Conservation (phyloP, 2,797 vertebrate genomes). For the Knipowitschia caucasica region DNA sequence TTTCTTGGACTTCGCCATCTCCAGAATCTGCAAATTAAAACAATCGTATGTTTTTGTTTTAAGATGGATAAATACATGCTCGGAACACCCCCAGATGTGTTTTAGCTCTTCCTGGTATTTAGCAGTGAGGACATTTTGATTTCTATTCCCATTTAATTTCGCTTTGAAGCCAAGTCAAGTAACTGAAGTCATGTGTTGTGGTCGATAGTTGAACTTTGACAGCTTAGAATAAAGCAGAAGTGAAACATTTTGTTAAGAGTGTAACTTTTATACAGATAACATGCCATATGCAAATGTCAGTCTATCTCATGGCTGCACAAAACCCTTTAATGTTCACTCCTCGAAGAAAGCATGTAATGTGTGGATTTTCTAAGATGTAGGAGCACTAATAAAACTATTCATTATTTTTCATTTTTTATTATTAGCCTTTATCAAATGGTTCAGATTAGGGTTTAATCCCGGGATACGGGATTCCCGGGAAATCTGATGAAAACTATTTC, state of each 20-base stretch:
- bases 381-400: too few relatives aligned
- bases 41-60: constrained; percentile 2
- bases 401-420: too few relatives aligned
- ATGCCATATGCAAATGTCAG: constrained; percentile 1
- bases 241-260: constrained; percentile 21
- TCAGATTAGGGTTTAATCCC: too few relatives aligned
- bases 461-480: too few relatives aligned
- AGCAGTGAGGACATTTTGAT: not conserved
- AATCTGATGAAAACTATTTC: too few relatives aligned
- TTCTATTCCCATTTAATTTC: not conserved
- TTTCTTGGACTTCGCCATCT: not conserved
- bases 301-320: not conserved
- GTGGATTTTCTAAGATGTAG: too few relatives aligned
- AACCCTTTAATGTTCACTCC: not conserved
- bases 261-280: constrained; percentile 6
- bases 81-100: constrained; percentile 7
- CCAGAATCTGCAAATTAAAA: constrained; percentile 14
- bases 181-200: not conserved
- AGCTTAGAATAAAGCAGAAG: not conserved
- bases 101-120: not conserved
- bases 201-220: not conserved
- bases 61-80: not conserved
- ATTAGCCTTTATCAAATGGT: too few relatives aligned
- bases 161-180: not conserved
- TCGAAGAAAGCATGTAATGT: too few relatives aligned